Evolutionary conservation across 92 coral and sea anemone genomes (phyloP), one percentile per base, ranked within the genome.

Genomic region (Phymanthus crucifer): DNA sequence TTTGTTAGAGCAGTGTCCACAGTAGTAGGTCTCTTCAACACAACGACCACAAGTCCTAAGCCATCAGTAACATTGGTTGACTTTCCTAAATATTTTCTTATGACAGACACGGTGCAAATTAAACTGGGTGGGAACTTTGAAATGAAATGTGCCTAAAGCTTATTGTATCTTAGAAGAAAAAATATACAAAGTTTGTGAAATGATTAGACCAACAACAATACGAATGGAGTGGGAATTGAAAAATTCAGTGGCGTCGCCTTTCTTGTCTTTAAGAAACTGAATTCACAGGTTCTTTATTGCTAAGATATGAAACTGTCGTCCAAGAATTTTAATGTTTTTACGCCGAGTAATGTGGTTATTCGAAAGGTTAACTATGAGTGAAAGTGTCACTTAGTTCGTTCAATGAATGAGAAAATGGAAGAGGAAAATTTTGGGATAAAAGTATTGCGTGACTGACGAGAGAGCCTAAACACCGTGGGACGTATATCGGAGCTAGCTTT

Each of bases 1-100:
- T 40, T 74, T 74, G 57, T 61, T 12, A 35, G 79, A 43, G 79
- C 17, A 32, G 66, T 74, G 5, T n/a, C 79, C 79, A 31, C 79
- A 48, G 79, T 46, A 61, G 79, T 48, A 23, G 79, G 79, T 74
- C 79, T 5, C 14, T 27, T 27, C 50, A 74, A 33, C 47, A 52
- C 32, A 13, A 4, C 24, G 21, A 46, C 79, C 79, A 19, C 66
- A 46, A 45, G 40, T 45, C 27, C 14, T 29, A 21, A 54, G n/a
- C 64, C 64, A 54, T 54, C 64, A 26, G 11, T 14, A 4, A 12
- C 27, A 54, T 21, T 54, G 64, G 64, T 21, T 24, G 11, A 54
- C 29, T 19, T 54, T n/a, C 7, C 64, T 43, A 74, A 74, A 74
- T 74, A 74, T 74, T 74, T 17, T 14, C 66, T 48, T 74, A 3